phyloP scores from a whole-genome alignment of 1,140 invertebrate species.

The Glomeris maerens region DNA sequence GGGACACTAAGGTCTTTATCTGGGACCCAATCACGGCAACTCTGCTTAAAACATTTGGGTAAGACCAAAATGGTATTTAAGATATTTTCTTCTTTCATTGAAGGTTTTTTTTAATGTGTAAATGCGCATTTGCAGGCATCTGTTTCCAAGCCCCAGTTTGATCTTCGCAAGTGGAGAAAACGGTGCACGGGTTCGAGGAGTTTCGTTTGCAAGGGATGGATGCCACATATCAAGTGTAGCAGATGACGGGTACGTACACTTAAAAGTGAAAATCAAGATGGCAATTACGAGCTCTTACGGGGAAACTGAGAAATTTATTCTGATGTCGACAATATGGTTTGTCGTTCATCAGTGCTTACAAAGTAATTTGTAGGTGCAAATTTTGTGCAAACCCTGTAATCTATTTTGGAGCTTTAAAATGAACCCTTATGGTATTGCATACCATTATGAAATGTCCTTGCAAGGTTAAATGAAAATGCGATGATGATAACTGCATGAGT shows the following conservation, averaged over 20 bases:
- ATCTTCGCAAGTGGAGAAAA: slow-evolving; percentile 42
- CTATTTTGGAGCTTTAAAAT: not conserved
- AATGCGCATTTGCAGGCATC: slow-evolving; percentile 29
- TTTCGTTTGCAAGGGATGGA: slow-evolving; percentile 35
- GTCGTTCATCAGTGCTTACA: too few relatives aligned
- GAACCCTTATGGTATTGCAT: too few relatives aligned
- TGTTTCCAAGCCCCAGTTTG: slow-evolving; percentile 36
- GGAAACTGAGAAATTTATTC: too few relatives aligned
- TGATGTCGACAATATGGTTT: too few relatives aligned
- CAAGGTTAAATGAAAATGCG: too few relatives aligned
- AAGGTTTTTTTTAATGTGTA: slow-evolving; percentile 13
- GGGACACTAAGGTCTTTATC: slow-evolving; percentile 39
- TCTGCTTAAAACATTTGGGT: slow-evolving; percentile 27
- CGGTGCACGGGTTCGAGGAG: slow-evolving; percentile 34
- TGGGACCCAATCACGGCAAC: slow-evolving; percentile 37
- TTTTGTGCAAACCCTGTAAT: not conserved
- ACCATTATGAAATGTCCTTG: too few relatives aligned
- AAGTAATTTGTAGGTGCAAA: too few relatives aligned
- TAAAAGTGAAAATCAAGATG: not conserved
- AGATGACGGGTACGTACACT: slow-evolving; percentile 36
- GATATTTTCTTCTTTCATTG: not conserved
- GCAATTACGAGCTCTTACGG: not conserved
- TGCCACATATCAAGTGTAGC: slow-evolving; percentile 34
- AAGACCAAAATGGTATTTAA: slow-evolving; percentile 13
- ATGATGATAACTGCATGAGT: too few relatives aligned